These are phyloP conservation scores for Mus caroli DNA, from an alignment of 2,797 vertebrate species.

Conservation along the genomic window DNA sequence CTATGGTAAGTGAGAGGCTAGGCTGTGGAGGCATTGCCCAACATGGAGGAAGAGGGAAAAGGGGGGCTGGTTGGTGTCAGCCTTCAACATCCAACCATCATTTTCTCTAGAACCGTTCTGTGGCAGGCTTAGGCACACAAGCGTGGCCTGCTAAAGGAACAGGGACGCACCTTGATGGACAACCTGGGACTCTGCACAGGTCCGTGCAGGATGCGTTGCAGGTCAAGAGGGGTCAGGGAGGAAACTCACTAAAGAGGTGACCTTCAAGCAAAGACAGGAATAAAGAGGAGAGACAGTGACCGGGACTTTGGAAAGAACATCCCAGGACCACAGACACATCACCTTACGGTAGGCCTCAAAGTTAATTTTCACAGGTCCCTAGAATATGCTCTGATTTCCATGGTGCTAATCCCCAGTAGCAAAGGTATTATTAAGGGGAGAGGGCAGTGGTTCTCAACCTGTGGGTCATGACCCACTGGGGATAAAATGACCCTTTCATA, in stretches of 20 bases:
- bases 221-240: too few species aligned
- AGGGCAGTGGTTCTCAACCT: not conserved
- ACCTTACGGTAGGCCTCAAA: not conserved
- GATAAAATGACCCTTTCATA: too few species aligned
- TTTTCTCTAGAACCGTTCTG: too few species aligned
- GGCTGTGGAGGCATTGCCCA: not conserved
- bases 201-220: not conserved
- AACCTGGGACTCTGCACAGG: not conserved
- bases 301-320: not conserved
- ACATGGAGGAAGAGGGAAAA: not conserved
- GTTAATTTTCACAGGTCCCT: not conserved
- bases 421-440: not conserved
- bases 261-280: not conserved
- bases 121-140: not conserved
- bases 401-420: not conserved
- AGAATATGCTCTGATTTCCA: not conserved
- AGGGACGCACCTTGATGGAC: fast-evolving
- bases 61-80: not conserved
- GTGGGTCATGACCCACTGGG: not conserved
- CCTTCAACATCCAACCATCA: not conserved
- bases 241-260: not conserved
- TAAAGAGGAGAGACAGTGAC: not conserved
- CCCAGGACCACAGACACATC: not conserved
- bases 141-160: not conserved
- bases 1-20: not conserved